Base-by-base conservation (phyloP, 1,140 invertebrate species). In the Drosophila repleta region DNA sequence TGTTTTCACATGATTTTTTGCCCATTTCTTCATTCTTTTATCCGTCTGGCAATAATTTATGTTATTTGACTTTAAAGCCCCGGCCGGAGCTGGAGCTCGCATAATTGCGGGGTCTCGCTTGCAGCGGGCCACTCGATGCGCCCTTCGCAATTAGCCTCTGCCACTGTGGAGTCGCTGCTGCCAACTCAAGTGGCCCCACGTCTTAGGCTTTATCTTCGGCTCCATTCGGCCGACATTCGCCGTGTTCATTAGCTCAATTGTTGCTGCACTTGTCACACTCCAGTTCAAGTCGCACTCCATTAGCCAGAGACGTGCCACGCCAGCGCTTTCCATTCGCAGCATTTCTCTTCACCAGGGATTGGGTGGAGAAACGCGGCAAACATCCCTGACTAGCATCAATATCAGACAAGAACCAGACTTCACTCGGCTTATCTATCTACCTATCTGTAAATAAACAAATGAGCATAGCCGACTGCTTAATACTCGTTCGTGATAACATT, bases 61-160 rank as follows among this genome's bases (percentile, higher is more conserved):
- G 82, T 87, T 85, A 85, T 85, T 85, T 85, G 82, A 77, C 82
- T 87, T 87, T 81, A 68, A 74, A 67, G 74, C 78, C 66, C 64
- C 17, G 58, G 49, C 32, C 53, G 32, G 20, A 29, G 39, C 64
- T 17, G 26, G 43, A 18, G 73, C 21, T 15, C 10, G 39, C 73
- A 87, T 87, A 87, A 85, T 85, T 87, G 82, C 51, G 58, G 32
- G 77, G 74, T 76, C 85, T 55, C 37, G 18, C 26, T 20, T 17
- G 37, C 26, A 48, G 51, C 24, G 37, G 37, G 11, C 63, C 56
- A 15, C 45, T 43, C 24, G 26, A 11, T 32, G 61, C 52, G 67
- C 53, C 69, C 69, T 58, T 66, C 60, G 63, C 69, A 72, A 72
- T 72, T 72, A 66, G 69, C 67, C 61, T 70, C 35, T 53, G 52